phyloP scores from a whole-genome alignment of 2,797 vertebrate species.

The Myotis planiceps region DNA sequence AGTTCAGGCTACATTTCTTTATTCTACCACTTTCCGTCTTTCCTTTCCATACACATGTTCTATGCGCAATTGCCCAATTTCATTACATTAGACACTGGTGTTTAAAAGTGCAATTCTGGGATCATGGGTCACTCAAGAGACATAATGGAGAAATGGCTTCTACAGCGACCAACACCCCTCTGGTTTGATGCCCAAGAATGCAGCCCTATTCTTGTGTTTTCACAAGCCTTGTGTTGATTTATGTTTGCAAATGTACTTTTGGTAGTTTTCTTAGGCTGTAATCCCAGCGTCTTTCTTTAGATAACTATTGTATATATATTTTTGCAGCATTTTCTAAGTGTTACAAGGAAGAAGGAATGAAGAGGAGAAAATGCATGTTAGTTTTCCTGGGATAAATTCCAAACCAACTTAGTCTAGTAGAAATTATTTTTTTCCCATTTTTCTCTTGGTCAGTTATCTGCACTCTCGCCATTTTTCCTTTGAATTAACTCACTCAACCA shows the following conservation, averaged over 20 bases:
- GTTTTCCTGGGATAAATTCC: conserved; percentile 58
- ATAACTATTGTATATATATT: conserved; percentile 21
- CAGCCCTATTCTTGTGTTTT: conserved; percentile 30
- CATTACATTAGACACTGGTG: background rate
- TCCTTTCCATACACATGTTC: background rate
- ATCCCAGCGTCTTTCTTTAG: conserved; percentile 58
- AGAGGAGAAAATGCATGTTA: conserved; percentile 30
- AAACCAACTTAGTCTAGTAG: conserved; percentile 7
- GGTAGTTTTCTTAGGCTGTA: conserved; percentile 66
- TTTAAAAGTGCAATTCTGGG: background rate
- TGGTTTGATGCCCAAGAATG: conserved; percentile 53
- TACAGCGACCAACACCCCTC: background rate
- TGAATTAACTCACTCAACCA: background rate
- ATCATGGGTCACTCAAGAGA: conserved; percentile 32
- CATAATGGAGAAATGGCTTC: conserved; percentile 29
- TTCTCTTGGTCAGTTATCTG: background rate
- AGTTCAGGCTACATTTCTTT: background rate
- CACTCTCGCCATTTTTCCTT: background rate
- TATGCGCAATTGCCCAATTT: background rate
- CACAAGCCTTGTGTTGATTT: conserved; percentile 56
- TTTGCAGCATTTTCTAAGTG: conserved; percentile 36
- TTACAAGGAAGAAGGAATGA: conserved; percentile 53
- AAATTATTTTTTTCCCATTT: background rate
- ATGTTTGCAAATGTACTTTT: conserved; percentile 71
- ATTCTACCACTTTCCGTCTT: background rate